Evolutionary conservation across 37 sponge, comb jelly and placozoan species (phyloP).

Genomic region (Chondrilla cf. caribensis): DNA sequence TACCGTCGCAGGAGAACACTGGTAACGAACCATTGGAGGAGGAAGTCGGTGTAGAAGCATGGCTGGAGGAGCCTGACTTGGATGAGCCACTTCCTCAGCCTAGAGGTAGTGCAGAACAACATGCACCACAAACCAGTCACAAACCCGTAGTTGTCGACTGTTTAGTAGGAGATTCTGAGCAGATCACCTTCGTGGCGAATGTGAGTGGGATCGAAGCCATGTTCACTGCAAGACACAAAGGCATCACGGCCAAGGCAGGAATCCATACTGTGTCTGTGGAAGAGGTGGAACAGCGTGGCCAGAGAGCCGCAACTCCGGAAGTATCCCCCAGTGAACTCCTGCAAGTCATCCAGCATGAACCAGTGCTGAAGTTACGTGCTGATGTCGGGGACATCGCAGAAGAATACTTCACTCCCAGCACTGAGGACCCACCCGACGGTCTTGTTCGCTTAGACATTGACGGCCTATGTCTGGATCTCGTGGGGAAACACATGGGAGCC

Average conservation of each 20-base stretch:
- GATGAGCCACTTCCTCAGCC: not conserved
- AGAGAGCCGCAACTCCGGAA: not conserved
- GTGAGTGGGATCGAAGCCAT: slow-evolving; percentile 8
- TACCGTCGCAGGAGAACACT: no score
- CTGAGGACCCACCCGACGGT: not conserved
- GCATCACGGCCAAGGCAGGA: slow-evolving; percentile 25
- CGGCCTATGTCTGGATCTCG: slow-evolving; percentile 18
- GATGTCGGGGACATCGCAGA: slow-evolving; percentile 42
- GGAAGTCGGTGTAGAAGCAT: not conserved
- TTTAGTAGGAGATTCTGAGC: no score
- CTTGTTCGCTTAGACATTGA: slow-evolving; percentile 26
- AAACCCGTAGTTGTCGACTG: no score
- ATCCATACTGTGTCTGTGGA: slow-evolving; percentile 18
- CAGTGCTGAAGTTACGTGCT: slow-evolving; percentile 41
- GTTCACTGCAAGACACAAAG: slow-evolving; percentile 1
- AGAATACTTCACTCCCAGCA: slow-evolving; percentile 3
- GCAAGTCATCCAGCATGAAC: not conserved
- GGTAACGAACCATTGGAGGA: no score
- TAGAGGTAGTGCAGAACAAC: no score
- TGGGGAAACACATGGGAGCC: slow-evolving; percentile 9
- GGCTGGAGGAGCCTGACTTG: not conserved
- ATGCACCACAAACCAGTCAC: no score
- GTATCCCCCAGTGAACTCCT: no score
- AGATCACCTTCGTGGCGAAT: not conserved
- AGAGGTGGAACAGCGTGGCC: not conserved